Base-by-base conservation (phyloP, 2,797 vertebrate species). In the Myotis findleyi region DNA sequence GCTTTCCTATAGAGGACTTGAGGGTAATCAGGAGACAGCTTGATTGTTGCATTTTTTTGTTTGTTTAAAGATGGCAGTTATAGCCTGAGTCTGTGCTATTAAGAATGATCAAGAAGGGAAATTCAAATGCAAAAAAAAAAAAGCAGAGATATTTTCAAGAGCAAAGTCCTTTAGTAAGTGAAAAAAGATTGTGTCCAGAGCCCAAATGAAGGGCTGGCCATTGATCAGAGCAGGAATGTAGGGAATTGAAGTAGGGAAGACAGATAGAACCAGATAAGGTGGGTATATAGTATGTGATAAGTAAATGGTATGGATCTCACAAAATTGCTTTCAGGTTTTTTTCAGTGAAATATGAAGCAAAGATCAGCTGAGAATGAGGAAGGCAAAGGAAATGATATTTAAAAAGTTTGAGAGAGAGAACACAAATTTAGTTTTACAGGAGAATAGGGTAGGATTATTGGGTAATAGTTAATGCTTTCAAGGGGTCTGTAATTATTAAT, bases 331-430 rank as follows among this genome's bases (percentile, higher is more conserved):
- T 49, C 1, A 25, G 57, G 10, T 49, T 53, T 94, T 94, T 69
- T 84, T n/a, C 51, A 91, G 25, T 87, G 33, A 85, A 85, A 71
- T 81, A 18, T 49, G 38, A 93, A 90, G 14, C 47, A 66, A 49
- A 96, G 66, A 21, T 33, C 16, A 89, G 2, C 25, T 72, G 51
- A 73, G 55, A 81, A 68, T 41, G 11, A 81, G 9, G 21, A 92
- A 89, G 21, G 17, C 47, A 71, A 23, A 93, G 36, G n/a, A 79
- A 85, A 25, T 62, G 14, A 12, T 62, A 1, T 36, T 87, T 33
- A 21, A 55, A 84, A 88, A 55, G 38, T 79, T 82, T n/a, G n/a
- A 87, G 33, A 76, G 21, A 91, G 51, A 91, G 38, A 51, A 33
- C 79, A 23, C 88, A 86, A 49, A 51, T 38, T 57, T 51, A 10